Conservation (phyloP, 1,140 invertebrate genomes). For the fruit fly (Drosophila melanogaster) region Release_6_plus_ISO1_MT NT_033779.5:2936501-2937000, state of each 20-base stretch:
- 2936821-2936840: conserved; percentile 48
- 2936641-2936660: conserved; percentile 71
- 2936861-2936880: conserved; percentile 25
- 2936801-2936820: neutral
- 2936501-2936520: neutral
- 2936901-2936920: conserved; percentile 46
- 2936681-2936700: conserved; percentile 53
- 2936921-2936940: neutral
- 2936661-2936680: conserved; percentile 67
- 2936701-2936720: conserved; percentile 27
- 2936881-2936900: conserved; percentile 31
- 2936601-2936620: conserved; percentile 36
- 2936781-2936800: neutral
- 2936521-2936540: neutral
- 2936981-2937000: conserved; percentile 57
- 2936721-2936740: conserved; percentile 29
- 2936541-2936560: neutral
- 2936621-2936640: conserved; percentile 69
- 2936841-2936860: conserved; percentile 66
- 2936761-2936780: conserved; percentile 61
- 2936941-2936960: conserved; percentile 9
- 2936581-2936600: conserved; percentile 4
- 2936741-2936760: conserved; percentile 46
- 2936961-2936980: conserved; percentile 46
- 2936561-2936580: neutral